Evolutionary conservation across 2,888 invertebrate genomes (phyloP).

Genomic region (Cartodere bifasciata): DNA sequence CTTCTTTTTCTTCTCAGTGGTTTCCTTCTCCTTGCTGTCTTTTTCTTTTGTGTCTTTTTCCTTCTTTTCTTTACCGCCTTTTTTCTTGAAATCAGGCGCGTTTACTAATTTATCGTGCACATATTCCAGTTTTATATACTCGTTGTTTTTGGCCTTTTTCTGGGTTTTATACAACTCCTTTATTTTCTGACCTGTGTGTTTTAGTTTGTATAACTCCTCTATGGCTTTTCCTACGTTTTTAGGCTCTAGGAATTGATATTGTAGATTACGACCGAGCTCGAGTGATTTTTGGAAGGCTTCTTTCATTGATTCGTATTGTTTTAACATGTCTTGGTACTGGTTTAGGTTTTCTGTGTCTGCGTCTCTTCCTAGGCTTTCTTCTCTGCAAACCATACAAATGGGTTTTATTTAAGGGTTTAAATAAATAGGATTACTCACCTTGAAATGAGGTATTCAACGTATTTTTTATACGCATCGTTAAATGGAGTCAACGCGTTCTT

Average conservation of each 20-base stretch:
- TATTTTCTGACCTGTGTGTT: conserved; percentile 23
- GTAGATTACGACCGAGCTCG: conserved; percentile 11
- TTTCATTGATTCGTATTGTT: conserved; percentile 22
- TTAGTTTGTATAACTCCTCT: conserved; percentile 20
- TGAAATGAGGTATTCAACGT: conserved; percentile 26
- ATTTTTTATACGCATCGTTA: conserved; percentile 27
- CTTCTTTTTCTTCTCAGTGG: no score
- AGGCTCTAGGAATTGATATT: conserved; percentile 14
- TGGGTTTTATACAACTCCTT: conserved; percentile 23
- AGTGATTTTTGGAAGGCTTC: conserved; percentile 18
- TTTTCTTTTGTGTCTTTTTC: no score
- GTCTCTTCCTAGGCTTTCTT: conserved; percentile 17
- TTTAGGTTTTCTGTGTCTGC: conserved; percentile 17
- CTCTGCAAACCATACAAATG: no score
- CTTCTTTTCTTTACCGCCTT: no score
- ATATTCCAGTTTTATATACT: conserved; percentile 14
- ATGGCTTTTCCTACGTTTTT: conserved; percentile 19
- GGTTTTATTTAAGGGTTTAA: no score
- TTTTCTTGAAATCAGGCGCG: no score
- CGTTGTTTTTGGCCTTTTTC: conserved; percentile 19
- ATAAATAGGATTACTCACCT: conserved; percentile 23
- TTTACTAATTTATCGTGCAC: no score
- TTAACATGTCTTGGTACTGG: conserved; percentile 18
- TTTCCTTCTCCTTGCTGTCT: no score
- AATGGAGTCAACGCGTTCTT: conserved; percentile 27